phyloP scores from a whole-genome alignment of 1,140 invertebrate genomes.

The Mizuhopecten yessoensis region DNA sequence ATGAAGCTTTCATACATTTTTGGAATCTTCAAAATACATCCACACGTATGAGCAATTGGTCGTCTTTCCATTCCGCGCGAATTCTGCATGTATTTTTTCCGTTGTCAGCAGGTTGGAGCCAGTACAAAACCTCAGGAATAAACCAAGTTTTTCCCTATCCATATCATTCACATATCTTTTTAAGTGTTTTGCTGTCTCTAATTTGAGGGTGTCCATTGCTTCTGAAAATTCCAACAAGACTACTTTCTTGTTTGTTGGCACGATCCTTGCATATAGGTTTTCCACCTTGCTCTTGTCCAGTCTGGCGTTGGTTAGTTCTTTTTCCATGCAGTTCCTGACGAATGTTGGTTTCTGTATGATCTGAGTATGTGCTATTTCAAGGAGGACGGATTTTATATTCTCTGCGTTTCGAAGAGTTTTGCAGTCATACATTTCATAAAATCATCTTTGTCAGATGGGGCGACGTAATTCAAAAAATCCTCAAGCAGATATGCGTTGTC shows the following conservation, averaged over 20 bases:
- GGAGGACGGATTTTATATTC: too few species aligned
- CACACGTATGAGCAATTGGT: slow-evolving; percentile 51
- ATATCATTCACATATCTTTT: slow-evolving; percentile 23
- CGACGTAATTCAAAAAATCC: background rate
- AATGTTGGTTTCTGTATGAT: too few species aligned
- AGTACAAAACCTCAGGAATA: slow-evolving; percentile 47
- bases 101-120: background rate
- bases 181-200: too few species aligned
- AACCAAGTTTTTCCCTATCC: background rate
- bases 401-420: too few species aligned
- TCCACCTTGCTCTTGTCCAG: background rate
- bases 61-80: slow-evolving; percentile 6
- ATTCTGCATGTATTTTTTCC: background rate
- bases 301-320: too few species aligned
- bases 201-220: background rate
- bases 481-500: background rate
- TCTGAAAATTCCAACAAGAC: background rate
- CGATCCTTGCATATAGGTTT: background rate
- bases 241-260: background rate
- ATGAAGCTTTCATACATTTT: slow-evolving; percentile 35
- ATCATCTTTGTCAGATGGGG: background rate
- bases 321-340: too few species aligned
- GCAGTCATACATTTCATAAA: background rate
- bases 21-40: slow-evolving; percentile 36
- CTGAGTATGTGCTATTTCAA: too few species aligned